Evolutionary conservation across 2,797 vertebrate species (phyloP).

Genomic region (Megalops cyprinoides): DNA sequence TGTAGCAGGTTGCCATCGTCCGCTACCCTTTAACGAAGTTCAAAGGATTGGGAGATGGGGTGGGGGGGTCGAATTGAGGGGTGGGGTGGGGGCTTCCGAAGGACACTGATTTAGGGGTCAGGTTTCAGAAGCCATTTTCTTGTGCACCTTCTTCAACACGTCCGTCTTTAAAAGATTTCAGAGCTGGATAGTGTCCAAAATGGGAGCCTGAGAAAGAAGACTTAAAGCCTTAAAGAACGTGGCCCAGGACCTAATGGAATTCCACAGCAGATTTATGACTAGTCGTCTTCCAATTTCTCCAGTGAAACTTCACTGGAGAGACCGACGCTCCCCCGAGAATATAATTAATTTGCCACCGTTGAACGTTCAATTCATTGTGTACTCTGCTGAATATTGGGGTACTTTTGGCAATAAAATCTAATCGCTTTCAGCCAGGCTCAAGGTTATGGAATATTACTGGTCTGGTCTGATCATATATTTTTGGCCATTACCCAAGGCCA

Average conservation of each 20-base stretch:
- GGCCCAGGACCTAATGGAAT: conserved; percentile 53
- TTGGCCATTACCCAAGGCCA: conserved; percentile 58
- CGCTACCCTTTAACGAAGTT: too few relatives aligned
- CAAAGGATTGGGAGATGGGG: background rate
- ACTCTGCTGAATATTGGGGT: conserved; percentile 52
- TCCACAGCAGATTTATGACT: conserved; percentile 60
- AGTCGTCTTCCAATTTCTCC: conserved; percentile 55
- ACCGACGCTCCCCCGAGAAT: background rate
- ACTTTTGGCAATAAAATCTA: conserved; percentile 60
- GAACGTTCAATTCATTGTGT: conserved; percentile 54
- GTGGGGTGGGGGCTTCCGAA: too few relatives aligned
- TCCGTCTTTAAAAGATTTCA: background rate
- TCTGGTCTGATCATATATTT: conserved; percentile 52
- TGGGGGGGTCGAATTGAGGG: too few relatives aligned
- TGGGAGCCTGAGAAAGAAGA: background rate
- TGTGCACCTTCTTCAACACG: background rate
- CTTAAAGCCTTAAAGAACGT: conserved; percentile 39
- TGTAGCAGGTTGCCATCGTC: conserved; percentile 58
- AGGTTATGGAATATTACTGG: conserved; percentile 49
- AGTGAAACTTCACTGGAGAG: conserved; percentile 33
- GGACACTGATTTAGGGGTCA: too few relatives aligned
- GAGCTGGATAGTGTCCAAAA: conserved; percentile 4
- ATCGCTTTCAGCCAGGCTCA: conserved; percentile 62
- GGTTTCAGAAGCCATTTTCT: background rate
- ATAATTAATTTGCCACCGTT: conserved; percentile 22